phyloP scores from a whole-genome alignment of 2,113 vertebrate species.

The Eudorcas thomsonii region DNA sequence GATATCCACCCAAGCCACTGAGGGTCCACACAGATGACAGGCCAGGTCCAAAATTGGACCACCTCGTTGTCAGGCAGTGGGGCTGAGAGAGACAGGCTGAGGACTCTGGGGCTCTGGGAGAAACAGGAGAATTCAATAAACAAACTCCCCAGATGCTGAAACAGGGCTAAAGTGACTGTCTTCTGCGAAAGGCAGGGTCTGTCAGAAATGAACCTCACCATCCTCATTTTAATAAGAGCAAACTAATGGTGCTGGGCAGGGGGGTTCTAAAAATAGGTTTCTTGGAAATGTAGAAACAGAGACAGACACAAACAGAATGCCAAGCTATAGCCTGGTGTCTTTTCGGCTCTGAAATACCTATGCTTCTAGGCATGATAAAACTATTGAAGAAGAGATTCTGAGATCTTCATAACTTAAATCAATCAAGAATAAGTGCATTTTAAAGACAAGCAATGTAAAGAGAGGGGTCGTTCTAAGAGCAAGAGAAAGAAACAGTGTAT shows the following conservation, averaged over 20 bases:
- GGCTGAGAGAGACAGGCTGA: background rate
- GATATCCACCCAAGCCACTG: background rate
- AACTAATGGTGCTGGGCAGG: background rate
- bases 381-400: background rate
- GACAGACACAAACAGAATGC: background rate
- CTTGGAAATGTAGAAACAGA: background rate
- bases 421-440: background rate
- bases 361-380: background rate
- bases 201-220: background rate
- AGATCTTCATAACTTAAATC: background rate
- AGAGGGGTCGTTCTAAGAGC: background rate
- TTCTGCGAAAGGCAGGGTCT: background rate
- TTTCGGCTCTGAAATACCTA: background rate
- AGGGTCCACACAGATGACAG: background rate
- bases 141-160: background rate
- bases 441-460: background rate
- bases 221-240: slow-evolving; percentile 28
- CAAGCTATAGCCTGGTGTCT: background rate
- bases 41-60: background rate
- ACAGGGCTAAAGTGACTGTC: background rate
- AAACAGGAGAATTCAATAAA: background rate
- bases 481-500: background rate
- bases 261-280: slow-evolving; percentile 20
- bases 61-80: background rate
- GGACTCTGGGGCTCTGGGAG: background rate